Base-by-base conservation (phyloP, 2,888 invertebrate genomes). In the Sabellastarte sp. region DNA sequence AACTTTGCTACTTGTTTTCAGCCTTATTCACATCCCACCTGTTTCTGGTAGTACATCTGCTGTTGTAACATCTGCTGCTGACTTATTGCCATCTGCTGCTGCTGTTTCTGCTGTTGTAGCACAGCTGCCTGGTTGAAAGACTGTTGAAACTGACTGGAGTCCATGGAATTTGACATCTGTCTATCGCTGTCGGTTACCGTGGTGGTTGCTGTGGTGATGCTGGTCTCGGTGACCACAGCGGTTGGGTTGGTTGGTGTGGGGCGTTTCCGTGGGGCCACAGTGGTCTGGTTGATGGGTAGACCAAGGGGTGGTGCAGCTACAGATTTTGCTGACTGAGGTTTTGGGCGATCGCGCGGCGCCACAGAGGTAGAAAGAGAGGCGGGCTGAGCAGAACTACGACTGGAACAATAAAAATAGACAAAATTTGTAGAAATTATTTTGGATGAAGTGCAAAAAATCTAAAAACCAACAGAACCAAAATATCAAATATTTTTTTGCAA, bases 211-310 rank as follows among this genome's bases (percentile, higher is more conserved):
- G 10, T 41, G 41, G 10, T 20, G 41, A 20, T 15, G 20, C 10
- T 10, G 41, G 41, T 41, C 41, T 10, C 10, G 41, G 20, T 41
- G 20, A 41, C 10, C 41, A 41, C 10, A 41, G 10, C 20, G 41
- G 20, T 15, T 15, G 10, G 20, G 20, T 10, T 64, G 68, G 69
- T 60, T 60, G 60, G 26, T 58, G 61, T 61, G 15, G 77, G 76
- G 33, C 80, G 73, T 61, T 75, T 74, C 28, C 80, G 68, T 2
- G 80, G 79, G 3, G 74, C 76, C 29, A 79, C 74, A 61, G 78
- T 73, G 5, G 80, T 79, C 59, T 79, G 81, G 50, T 81, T 15
- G 20, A 20, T 10, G 10, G 41, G 10, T 10, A 20, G 10, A 20
- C 20, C 10, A 10, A 10, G 10, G 41, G 41, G 41, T 20, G 41